Conservation (phyloP, 2,797 vertebrate species). For the Pogonophryne albipinna region DNA sequence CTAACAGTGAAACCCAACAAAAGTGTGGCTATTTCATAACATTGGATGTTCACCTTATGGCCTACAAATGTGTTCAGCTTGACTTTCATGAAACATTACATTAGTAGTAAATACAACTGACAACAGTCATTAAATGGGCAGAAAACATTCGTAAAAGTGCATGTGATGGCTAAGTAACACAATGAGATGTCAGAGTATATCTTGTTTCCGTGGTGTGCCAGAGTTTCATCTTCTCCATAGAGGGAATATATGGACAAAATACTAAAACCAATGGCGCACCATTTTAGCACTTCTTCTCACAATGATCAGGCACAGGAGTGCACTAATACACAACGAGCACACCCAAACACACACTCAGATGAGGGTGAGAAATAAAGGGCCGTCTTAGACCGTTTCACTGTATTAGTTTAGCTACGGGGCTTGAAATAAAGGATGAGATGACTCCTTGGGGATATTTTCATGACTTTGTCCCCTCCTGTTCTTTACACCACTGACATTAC, state of each 20-base stretch:
- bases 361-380: conserved; percentile 51
- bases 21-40: too few relatives aligned
- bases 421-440: conserved; percentile 63
- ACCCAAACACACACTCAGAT: conserved; percentile 34
- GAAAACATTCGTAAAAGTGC: too few relatives aligned
- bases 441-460: conserved; percentile 66
- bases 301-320: conserved; percentile 40
- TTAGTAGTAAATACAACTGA: too few relatives aligned
- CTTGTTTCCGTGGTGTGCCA: background rate
- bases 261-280: conserved; percentile 14
- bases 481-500: conserved; percentile 48
- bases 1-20: too few relatives aligned
- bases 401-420: conserved; percentile 67
- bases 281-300: conserved; percentile 38
- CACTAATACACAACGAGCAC: conserved; percentile 7
- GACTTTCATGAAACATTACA: too few relatives aligned
- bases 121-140: too few relatives aligned
- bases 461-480: conserved; percentile 65
- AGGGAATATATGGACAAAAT: conserved; percentile 17
- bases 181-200: background rate
- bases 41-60: too few relatives aligned
- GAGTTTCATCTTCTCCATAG: conserved; percentile 23
- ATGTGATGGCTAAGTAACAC: background rate
- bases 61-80: too few relatives aligned
- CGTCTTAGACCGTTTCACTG: conserved; percentile 53